These are phyloP conservation scores for Pseudopleuronectes americanus DNA, from an alignment of 2,797 vertebrate species.

Conservation along the genomic window DNA sequence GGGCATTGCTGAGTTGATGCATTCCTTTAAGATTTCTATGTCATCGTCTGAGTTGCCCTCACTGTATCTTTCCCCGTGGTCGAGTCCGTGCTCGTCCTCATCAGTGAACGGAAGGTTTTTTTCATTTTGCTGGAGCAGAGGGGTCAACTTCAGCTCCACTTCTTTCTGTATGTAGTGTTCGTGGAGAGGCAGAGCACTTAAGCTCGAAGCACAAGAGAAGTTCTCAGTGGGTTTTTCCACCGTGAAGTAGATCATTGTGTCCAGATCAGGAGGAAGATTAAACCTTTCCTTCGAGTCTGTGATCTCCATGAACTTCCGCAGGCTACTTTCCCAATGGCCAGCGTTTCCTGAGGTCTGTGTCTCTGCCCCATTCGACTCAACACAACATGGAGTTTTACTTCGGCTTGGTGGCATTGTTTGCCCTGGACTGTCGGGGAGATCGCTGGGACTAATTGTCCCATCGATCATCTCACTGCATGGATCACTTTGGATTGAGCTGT, in stretches of 20 bases:
- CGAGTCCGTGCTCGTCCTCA: slow-evolving; percentile 80
- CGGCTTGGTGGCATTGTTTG: slow-evolving; percentile 99
- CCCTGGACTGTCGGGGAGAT: slow-evolving; percentile 96
- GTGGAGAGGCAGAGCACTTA: slow-evolving; percentile 95
- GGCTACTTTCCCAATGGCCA: slow-evolving; percentile 94
- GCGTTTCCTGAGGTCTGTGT: slow-evolving; percentile 86
- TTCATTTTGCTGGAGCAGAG: slow-evolving; percentile 89
- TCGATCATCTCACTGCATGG: slow-evolving; percentile 98
- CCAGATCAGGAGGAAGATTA: slow-evolving; percentile 93
- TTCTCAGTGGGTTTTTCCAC: slow-evolving; percentile 98
- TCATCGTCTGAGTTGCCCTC: slow-evolving; percentile 91
- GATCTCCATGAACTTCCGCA: slow-evolving; percentile 96
- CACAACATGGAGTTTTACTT: slow-evolving; percentile 94
- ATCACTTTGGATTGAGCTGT: slow-evolving; percentile 97
- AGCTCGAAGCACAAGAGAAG: slow-evolving; percentile 98
- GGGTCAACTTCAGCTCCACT: slow-evolving; percentile 94
- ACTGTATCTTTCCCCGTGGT: slow-evolving; percentile 83
- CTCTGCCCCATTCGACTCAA: slow-evolving; percentile 85
- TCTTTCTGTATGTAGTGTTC: slow-evolving; percentile 98
- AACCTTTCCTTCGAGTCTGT: slow-evolving; percentile 95
- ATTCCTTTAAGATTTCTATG: slow-evolving; percentile 95
- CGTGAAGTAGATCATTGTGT: slow-evolving; percentile 97
- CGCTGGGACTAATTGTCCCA: slow-evolving; percentile 96
- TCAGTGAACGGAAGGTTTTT: slow-evolving; percentile 83
- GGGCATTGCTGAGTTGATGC: slow-evolving; percentile 96